Percentiles rank a stretch among this genome's conserved stretches.
phyloP scores from a whole-genome alignment of 2,113 vertebrate genomes.

The Aphyosemion australe region DNA sequence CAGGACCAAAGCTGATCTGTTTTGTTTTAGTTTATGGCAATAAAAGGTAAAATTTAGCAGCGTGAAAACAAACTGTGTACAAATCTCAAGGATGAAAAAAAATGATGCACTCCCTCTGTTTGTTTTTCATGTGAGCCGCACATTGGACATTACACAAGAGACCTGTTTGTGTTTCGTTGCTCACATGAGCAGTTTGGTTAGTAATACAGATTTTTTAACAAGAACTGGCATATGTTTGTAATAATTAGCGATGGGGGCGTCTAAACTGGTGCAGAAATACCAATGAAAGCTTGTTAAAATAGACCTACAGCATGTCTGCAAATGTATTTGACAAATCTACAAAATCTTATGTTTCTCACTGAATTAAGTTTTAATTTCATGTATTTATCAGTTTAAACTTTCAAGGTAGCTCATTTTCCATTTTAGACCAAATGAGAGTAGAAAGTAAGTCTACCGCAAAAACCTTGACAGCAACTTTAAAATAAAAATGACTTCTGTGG shows the following conservation, averaged over 20 bases:
- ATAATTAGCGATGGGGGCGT: neutral
- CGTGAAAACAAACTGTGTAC: neutral
- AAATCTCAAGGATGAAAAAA: too few relatives aligned
- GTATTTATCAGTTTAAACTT: too few relatives aligned
- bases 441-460: too few relatives aligned
- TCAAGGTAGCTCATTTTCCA: too few relatives aligned
- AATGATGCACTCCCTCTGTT: neutral
- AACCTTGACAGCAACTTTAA: too few relatives aligned
- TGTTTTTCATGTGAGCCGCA: neutral
- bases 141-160: slow-evolving; percentile 24
- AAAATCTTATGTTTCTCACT: too few relatives aligned
- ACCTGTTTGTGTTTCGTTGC: slow-evolving; percentile 6
- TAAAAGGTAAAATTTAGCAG: neutral
- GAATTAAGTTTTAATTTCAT: too few relatives aligned
- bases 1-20: slow-evolving; percentile 1
- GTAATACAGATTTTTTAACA: neutral
- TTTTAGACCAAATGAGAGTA: too few relatives aligned
- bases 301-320: too few relatives aligned
- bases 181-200: slow-evolving; percentile 2
- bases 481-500: too few relatives aligned
- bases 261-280: neutral
- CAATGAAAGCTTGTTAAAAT: neutral
- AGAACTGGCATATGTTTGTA: neutral
- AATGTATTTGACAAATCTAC: too few relatives aligned
- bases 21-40: slow-evolving; percentile 3